Percentiles rank a stretch among this genome's conserved stretches.
These are phyloP conservation scores for Anser brachyrhynchus DNA, from an alignment of 2,113 vertebrate genomes.

Conservation along the genomic window DNA sequence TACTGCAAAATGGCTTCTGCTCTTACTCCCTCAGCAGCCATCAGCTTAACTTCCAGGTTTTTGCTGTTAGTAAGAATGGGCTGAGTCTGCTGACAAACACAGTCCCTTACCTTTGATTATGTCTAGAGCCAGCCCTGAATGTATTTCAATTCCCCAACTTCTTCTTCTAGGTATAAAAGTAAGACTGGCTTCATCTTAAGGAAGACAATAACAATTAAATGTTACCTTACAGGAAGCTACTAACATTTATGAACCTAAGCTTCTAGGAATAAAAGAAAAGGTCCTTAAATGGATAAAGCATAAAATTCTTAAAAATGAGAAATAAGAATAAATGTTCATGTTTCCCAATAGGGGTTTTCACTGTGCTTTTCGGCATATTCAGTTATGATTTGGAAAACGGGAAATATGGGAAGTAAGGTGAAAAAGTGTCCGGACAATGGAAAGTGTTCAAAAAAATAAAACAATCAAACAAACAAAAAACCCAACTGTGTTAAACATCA, in stretches of 20 bases:
- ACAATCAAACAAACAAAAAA: background rate
- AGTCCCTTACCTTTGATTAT: background rate
- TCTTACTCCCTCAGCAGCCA: background rate
- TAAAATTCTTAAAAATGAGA: background rate
- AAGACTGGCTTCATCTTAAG: background rate
- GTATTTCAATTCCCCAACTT: background rate
- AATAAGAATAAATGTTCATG: background rate
- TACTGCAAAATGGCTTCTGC: fast-evolving
- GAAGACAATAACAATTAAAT: background rate
- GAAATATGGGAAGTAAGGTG: background rate
- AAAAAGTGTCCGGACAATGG: background rate
- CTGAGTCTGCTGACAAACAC: background rate
- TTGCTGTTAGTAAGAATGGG: background rate
- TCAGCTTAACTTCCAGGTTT: fast-evolving
- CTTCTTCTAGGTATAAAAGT: background rate
- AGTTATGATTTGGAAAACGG: background rate
- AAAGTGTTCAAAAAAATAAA: background rate
- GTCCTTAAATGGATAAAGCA: background rate
- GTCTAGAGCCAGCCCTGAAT: background rate
- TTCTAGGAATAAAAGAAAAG: background rate
- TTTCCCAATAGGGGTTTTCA: background rate
- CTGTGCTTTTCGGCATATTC: background rate
- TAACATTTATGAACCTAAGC: background rate
- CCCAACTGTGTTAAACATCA: background rate
- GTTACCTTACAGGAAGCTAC: background rate